Evolutionary conservation across 2,113 vertebrate genomes (phyloP).

Genomic region (Origma solitaria): DNA sequence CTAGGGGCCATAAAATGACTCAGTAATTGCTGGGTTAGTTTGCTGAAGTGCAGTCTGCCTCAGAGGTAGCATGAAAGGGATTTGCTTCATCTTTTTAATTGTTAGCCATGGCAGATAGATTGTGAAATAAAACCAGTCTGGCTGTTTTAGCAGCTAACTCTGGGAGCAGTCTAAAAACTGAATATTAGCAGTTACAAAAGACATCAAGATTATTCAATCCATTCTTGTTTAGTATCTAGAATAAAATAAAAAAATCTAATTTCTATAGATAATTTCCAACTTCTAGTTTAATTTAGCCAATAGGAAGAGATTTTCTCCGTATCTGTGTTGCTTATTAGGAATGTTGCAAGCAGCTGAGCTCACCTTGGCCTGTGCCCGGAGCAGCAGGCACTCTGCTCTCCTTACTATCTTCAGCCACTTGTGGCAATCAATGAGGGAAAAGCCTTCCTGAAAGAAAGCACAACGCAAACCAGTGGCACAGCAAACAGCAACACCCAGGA

Average conservation of each 20-base stretch:
- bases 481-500: background rate
- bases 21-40: background rate
- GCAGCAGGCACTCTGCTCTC: slow-evolving; percentile 83
- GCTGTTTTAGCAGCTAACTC: background rate
- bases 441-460: slow-evolving; percentile 81
- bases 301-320: background rate
- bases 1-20: background rate
- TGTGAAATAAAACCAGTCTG: background rate
- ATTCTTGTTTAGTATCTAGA: background rate
- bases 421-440: slow-evolving; percentile 78
- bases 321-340: background rate
- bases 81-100: background rate
- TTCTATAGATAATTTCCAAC: background rate
- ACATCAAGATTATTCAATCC: background rate
- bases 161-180: background rate
- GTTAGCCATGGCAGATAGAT: background rate
- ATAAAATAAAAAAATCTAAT: background rate
- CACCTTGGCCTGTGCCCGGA: slow-evolving; percentile 79
- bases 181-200: background rate
- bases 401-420: slow-evolving; percentile 82
- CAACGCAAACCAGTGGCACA: background rate
- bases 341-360: background rate
- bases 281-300: background rate
- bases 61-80: background rate
- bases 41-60: background rate